Evolutionary conservation across 2,888 invertebrate genomes (phyloP), one percentile per base, ranked within the genome.

Genomic region (Calliopum simillimum): DNA sequence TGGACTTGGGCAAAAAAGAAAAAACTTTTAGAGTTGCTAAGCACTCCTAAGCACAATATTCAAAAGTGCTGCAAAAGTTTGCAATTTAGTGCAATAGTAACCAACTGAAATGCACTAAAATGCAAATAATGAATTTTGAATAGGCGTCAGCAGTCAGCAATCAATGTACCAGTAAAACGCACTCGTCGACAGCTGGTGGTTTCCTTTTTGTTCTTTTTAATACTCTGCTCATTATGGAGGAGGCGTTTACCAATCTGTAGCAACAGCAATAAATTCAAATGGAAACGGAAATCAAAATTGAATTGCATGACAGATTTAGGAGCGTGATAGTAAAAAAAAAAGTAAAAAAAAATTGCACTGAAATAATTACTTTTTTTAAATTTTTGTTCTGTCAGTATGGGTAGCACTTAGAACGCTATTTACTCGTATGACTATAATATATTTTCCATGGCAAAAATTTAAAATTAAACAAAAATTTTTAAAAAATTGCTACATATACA

Each of bases 331-430:
- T 23, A 33, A 51, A n/a, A 19, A 23, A 41, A 55, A 21, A 23
- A 55, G 4, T 14, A 55, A 21, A 33, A 33, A 8, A 49, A 49
- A 21, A 63, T 47, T 56, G 14, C 25, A 21, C 1, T 33, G 8
- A 49, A 64, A 46, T 33, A 13, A 58, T 61, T 58, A 49, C 25
- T 59, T 71, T 68, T 64, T 62, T 62, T 25, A 23, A 55, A 63
- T 16, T 62, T 23, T 53, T 41, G n/a, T 41, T 25, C 47, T 62
- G 19, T 23, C 13, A 68, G 71, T 33, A 8, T 8, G 33, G 62
- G 68, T 70, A 68, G 21, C 67, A 68, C 62, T 68, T 41, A 66
- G 70, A 63, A 68, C 25, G 44, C 62, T 69, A 44, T 64, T 61
- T n/a, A n/a, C n/a, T n/a, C n/a, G n/a, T n/a, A n/a, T n/a, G 25